These are phyloP conservation scores for Hofmannophila pseudospretella DNA, from an alignment of 2,888 invertebrate species.

Conservation along the genomic window DNA sequence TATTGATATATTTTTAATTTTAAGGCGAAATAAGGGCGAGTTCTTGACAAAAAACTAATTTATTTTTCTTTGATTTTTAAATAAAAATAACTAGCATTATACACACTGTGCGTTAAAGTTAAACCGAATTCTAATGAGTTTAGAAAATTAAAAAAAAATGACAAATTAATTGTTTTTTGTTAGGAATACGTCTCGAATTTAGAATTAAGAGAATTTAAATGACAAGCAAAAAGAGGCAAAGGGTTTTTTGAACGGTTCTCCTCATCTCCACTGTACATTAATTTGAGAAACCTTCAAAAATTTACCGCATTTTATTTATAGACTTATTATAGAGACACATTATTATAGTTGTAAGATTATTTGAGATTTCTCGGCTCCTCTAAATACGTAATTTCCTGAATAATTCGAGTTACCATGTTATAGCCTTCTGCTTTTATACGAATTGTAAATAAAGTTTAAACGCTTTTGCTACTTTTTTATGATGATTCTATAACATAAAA, in stretches of 20 bases:
- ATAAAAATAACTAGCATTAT: neutral
- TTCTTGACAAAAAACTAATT: conserved; percentile 7
- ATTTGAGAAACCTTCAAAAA: conserved; percentile 62
- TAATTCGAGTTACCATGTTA: conserved; percentile 70
- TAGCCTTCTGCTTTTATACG: conserved; percentile 46
- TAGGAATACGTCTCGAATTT: conserved; percentile 6
- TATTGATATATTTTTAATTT: conserved; percentile 19
- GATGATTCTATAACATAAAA: neutral
- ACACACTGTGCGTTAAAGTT: conserved; percentile 1
- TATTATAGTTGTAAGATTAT: conserved; percentile 21
- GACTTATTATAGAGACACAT: conserved; percentile 35
- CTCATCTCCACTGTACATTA: conserved; percentile 59
- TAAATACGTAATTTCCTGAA: conserved; percentile 53
- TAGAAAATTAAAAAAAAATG: conserved; percentile 10
- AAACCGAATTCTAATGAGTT: neutral
- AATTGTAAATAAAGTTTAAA: conserved; percentile 58
- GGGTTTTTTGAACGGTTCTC: conserved; percentile 67
- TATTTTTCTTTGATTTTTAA: conserved; percentile 7
- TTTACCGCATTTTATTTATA: conserved; percentile 34
- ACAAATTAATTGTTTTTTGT: conserved; percentile 3
- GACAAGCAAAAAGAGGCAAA: conserved; percentile 75
- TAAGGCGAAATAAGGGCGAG: conserved; percentile 4
- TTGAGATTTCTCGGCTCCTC: conserved; percentile 29
- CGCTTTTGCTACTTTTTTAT: conserved; percentile 20
- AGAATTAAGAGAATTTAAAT: conserved; percentile 40